phyloP scores from a whole-genome alignment of 2,888 invertebrate genomes.

The Hylaea fasciaria region DNA sequence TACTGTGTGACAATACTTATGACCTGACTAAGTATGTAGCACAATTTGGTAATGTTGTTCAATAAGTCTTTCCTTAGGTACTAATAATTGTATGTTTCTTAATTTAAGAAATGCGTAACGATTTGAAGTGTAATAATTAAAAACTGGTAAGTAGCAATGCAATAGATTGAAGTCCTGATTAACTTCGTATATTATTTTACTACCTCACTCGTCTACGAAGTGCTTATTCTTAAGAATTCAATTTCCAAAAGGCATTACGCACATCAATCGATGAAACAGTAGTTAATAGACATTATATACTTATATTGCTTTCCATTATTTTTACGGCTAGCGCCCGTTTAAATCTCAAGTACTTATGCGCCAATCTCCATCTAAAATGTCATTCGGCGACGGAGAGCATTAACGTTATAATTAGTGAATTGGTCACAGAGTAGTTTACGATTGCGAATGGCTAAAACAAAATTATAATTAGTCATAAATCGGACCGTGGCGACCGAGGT shows the following conservation, averaged over 20 bases:
- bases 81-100: too few species aligned
- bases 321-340: conserved; percentile 9
- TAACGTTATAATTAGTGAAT: conserved; percentile 72
- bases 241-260: conserved; percentile 2
- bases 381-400: conserved; percentile 40
- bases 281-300: conserved; percentile 9
- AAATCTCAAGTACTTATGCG: conserved; percentile 4
- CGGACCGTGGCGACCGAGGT: conserved; percentile 67
- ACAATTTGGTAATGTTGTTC: too few species aligned
- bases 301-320: neutral
- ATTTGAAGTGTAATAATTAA: neutral
- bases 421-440: conserved; percentile 78
- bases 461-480: conserved; percentile 81
- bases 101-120: too few species aligned
- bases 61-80: too few species aligned
- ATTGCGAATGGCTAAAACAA: conserved; percentile 69
- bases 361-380: conserved; percentile 27
- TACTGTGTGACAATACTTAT: too few species aligned
- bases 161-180: neutral
- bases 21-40: too few species aligned
- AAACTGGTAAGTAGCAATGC: neutral
- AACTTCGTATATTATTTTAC: conserved; percentile 19
- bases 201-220: neutral
- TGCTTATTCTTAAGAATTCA: conserved; percentile 2
- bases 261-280: conserved; percentile 3